Conservation (phyloP, 1,140 invertebrate genomes). For the Lepidurus packardi region DNA sequence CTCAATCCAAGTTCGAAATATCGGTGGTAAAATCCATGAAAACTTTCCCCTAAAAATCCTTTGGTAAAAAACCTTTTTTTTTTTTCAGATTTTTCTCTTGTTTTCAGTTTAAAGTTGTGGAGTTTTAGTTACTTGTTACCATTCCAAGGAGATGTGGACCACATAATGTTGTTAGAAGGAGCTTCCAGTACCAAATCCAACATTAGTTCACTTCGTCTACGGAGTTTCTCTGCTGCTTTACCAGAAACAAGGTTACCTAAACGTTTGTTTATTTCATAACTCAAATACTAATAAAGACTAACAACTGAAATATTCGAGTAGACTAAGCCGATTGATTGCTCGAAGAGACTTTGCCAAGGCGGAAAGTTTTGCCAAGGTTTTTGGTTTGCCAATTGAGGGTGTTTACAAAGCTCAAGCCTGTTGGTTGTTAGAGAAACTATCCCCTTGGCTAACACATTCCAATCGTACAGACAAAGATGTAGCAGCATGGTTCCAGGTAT, state of each 20-base stretch:
- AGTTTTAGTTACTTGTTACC: not conserved
- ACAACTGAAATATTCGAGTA: not conserved
- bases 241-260: not conserved
- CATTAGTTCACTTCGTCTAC: not conserved
- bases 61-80: not conserved
- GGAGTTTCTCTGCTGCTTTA: not conserved
- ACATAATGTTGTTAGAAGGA: conserved; percentile 3
- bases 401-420: conserved; percentile 35
- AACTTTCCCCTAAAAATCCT: not conserved
- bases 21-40: not conserved
- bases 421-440: conserved; percentile 34
- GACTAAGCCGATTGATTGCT: conserved; percentile 32
- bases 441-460: conserved; percentile 28
- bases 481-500: conserved; percentile 12
- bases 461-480: not conserved
- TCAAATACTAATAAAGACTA: too few species aligned
- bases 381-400: conserved; percentile 27
- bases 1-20: not conserved
- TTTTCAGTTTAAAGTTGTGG: not conserved
- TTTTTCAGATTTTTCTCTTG: not conserved
- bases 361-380: conserved; percentile 32
- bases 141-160: conserved; percentile 2
- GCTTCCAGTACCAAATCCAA: not conserved
- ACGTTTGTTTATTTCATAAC: not conserved
- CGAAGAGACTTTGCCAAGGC: conserved; percentile 36